phyloP scores from a whole-genome alignment of 2,888 invertebrate species.

The Melipona beecheii region DNA sequence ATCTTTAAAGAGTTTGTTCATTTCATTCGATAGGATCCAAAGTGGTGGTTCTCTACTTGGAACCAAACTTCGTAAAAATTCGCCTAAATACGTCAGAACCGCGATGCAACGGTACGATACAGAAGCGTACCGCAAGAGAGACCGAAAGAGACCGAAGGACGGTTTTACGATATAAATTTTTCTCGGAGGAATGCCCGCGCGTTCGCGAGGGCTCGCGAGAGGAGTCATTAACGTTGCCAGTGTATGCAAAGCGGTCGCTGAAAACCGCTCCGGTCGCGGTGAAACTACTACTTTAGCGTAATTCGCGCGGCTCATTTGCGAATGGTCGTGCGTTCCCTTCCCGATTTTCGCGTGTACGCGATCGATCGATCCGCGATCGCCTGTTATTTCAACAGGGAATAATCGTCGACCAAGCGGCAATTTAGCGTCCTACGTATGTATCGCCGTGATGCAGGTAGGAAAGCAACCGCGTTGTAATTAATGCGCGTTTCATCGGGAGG shows the following conservation, averaged over 20 bases:
- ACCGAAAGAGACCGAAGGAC: background rate
- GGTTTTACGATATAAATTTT: slow-evolving; percentile 52
- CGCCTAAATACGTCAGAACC: background rate
- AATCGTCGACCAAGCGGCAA: slow-evolving; percentile 33
- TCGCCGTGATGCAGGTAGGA: background rate
- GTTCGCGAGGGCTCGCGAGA: slow-evolving; percentile 37
- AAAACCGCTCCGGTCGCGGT: slow-evolving; percentile 49
- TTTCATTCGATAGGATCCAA: too few relatives aligned
- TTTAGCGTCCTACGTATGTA: slow-evolving; percentile 29
- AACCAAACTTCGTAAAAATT: too few relatives aligned
- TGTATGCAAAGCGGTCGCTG: slow-evolving; percentile 62
- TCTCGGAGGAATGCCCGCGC: slow-evolving; percentile 16
- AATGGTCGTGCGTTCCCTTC: slow-evolving; percentile 16
- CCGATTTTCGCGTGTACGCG: slow-evolving; percentile 28
- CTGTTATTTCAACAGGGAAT: slow-evolving; percentile 33
- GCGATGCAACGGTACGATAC: slow-evolving; percentile 31
- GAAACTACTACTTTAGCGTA: slow-evolving; percentile 60
- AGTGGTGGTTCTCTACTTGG: too few relatives aligned
- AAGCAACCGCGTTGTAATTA: background rate
- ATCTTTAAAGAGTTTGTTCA: too few relatives aligned
- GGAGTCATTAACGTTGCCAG: slow-evolving; percentile 49
- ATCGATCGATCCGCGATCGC: slow-evolving; percentile 14
- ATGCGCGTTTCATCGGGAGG: background rate
- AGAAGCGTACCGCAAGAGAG: slow-evolving; percentile 9
- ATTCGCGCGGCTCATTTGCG: slow-evolving; percentile 56